Evolutionary conservation across 2,113 vertebrate genomes (phyloP), one percentile per base, ranked within the genome.

Genomic region (Epinephelus moara): DNA sequence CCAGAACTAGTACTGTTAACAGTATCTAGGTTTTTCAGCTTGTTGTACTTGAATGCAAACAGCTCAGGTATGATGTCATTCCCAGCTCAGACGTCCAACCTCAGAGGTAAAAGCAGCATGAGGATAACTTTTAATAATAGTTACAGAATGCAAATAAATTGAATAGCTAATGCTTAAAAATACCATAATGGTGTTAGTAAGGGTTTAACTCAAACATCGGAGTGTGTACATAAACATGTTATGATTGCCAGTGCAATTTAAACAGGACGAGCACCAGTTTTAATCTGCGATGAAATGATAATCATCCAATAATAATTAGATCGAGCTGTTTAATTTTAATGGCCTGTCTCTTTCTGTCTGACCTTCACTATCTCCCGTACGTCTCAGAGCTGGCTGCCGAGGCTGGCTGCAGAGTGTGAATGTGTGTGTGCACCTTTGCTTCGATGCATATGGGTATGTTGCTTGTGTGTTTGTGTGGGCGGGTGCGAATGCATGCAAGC

Each of bases 391-490:
- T 53, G 62, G 70, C 42, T 37, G 49, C 62, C n/a, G 50, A 49
- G 67, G 50, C 12, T 33, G 33, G 19, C 56, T 15, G 67, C 25
- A 17, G 30, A 23, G 47, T 69, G 47, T 6, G 9, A 25, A 3
- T 61, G 61, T 57, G 79, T 59, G 42, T 62, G 62, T 45, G 47
- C 30, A 55, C 60, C 66, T 61, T 78, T 68, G 37, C 19, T 69
- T 68, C 50, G 70, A 62, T 75, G 70, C 75, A 74, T 69, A 75
- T 79, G 76, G 63, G 62, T 62, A 62, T 78, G 55, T 55, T 55
- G 68, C 61, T 23, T 52, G 74, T 67, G 52, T 78, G 52, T 67
- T 55, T 62, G 75, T 17, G 62, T 84, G 62, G 76, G 82, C 2
- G 56, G 75, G 75, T 56, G 63, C 1, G 40, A 75, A 75, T 23